Percentiles rank a stretch among this genome's conserved stretches.
These are phyloP conservation scores for Tychaedon coryphoeus DNA, from an alignment of 2,113 vertebrate species.

Conservation along the genomic window DNA sequence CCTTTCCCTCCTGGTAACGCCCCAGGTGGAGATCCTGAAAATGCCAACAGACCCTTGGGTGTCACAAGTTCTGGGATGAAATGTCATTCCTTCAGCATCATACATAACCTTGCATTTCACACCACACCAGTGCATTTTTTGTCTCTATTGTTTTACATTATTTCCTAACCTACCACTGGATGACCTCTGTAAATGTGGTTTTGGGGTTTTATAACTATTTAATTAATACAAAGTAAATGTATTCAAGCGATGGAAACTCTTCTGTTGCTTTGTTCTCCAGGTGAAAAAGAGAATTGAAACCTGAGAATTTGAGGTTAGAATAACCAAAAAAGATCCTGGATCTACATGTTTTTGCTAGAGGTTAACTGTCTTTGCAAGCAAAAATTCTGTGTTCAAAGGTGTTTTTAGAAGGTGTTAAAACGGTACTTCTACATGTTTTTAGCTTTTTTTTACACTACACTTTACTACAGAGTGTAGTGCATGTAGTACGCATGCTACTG, in stretches of 20 bases:
- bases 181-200: neutral
- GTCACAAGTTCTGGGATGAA: neutral
- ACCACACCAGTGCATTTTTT: neutral
- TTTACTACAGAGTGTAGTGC: rapidly evolving
- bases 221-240: neutral
- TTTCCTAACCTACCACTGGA: neutral
- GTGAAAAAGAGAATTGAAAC: neutral
- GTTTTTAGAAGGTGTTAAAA: neutral
- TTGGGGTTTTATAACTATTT: neutral
- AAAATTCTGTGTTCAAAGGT: neutral
- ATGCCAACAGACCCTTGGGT: neutral
- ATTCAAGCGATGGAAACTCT: neutral
- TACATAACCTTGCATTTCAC: rapidly evolving
- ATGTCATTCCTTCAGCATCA: neutral
- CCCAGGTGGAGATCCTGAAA: neutral
- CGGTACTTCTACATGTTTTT: neutral
- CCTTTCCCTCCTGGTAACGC: neutral
- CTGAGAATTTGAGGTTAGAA: neutral
- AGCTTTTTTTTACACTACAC: neutral
- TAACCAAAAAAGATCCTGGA: neutral
- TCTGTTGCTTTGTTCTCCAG: neutral
- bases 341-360: neutral
- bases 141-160: neutral
- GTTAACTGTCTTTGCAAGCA: neutral
- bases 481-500: neutral